phyloP scores from a whole-genome alignment of 2,113 vertebrate genomes.

The Macroglossus sobrinus region DNA sequence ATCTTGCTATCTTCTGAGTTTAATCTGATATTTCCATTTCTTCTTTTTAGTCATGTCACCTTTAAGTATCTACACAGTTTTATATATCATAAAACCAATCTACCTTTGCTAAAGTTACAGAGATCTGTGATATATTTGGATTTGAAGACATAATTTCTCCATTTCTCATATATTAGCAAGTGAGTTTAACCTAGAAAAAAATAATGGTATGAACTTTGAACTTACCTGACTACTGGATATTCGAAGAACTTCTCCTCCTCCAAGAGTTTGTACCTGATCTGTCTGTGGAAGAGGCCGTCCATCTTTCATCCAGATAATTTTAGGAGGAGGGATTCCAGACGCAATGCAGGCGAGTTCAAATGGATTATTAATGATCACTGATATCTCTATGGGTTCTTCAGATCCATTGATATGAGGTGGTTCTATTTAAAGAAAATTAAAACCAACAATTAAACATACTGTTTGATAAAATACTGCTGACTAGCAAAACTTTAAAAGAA shows the following conservation, averaged over 20 bases:
- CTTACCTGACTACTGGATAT: conserved; percentile 90
- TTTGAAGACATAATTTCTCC: not conserved
- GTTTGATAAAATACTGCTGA: not conserved
- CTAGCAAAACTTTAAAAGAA: not conserved
- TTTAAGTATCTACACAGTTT: not conserved
- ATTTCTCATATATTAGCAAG: not conserved
- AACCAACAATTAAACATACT: not conserved
- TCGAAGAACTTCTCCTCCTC: conserved; percentile 86
- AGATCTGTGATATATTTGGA: not conserved
- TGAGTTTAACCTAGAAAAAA: not conserved
- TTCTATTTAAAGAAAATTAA: conserved; percentile 80
- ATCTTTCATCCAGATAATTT: conserved; percentile 96
- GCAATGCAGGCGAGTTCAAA: conserved; percentile 91
- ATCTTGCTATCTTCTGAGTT: not conserved
- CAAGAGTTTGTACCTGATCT: conserved; percentile 83
- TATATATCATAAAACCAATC: not conserved
- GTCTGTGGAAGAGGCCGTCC: conserved; percentile 89
- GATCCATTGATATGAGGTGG: conserved; percentile 93
- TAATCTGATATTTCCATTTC: not conserved
- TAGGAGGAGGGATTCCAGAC: conserved; percentile 90
- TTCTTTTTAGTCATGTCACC: not conserved
- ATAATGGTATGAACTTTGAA: not conserved
- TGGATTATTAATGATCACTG: conserved; percentile 89
- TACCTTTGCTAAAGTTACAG: not conserved
- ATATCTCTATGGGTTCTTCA: conserved; percentile 85